Evolutionary conservation across 2,113 vertebrate genomes (phyloP).

Genomic region (Suncus etruscus): DNA sequence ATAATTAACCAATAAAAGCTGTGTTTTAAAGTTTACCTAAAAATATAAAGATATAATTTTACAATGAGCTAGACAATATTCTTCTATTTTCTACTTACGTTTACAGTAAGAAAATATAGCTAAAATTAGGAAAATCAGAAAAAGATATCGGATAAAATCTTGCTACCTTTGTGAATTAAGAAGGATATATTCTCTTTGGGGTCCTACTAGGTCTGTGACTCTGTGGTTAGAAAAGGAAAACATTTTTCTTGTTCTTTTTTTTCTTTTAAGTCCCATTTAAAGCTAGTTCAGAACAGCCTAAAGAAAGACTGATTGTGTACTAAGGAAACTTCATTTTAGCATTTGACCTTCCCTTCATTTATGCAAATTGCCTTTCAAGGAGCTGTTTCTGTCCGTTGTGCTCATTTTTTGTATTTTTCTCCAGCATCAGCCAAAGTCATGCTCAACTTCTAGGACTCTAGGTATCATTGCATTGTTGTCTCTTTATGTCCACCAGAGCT

Average conservation of each 20-base stretch:
- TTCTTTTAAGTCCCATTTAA: background rate
- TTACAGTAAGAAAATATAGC: background rate
- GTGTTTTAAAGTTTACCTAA: constrained; percentile 2
- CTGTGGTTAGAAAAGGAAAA: background rate
- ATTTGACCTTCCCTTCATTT: constrained; percentile 1
- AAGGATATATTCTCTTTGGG: background rate
- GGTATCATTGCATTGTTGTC: background rate
- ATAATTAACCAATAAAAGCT: background rate
- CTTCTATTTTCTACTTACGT: background rate
- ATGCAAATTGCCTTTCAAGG: background rate
- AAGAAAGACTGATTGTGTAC: background rate
- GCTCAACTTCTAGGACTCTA: background rate
- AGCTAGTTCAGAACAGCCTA: background rate
- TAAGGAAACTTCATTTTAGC: background rate
- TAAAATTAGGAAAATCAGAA: background rate
- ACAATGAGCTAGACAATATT: background rate
- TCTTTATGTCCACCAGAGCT: background rate
- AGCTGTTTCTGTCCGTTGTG: background rate
- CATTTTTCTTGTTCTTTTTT: background rate
- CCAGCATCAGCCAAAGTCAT: background rate
- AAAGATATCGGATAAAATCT: background rate
- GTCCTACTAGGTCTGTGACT: background rate
- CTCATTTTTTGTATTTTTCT: background rate
- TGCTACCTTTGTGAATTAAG: background rate
- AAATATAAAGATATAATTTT: constrained; percentile 34